These are phyloP conservation scores for Amphipyra berbera DNA, from an alignment of 2,888 invertebrate genomes.

Conservation along the genomic window DNA sequence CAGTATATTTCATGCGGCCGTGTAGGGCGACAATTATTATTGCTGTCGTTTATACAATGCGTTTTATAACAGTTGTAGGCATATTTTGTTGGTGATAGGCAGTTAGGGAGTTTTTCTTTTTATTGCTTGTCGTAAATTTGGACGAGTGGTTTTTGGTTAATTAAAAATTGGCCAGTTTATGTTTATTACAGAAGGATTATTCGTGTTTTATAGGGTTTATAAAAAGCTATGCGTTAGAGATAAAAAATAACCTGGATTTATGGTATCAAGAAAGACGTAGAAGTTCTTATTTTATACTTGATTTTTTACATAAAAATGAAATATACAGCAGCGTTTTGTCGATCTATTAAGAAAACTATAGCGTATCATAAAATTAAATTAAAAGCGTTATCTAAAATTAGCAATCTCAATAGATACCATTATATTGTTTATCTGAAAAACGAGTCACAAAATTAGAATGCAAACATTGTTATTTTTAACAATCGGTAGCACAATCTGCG, in stretches of 20 bases:
- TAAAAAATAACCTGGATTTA: background rate
- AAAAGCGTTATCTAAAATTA: too few species aligned
- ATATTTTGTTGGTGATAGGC: conserved; percentile 52
- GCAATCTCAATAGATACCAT: too few species aligned
- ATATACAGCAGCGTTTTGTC: too few species aligned
- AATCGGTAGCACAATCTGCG: conserved; percentile 2
- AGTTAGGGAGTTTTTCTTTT: conserved; percentile 44
- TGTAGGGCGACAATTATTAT: conserved; percentile 76
- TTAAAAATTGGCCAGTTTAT: conserved; percentile 46
- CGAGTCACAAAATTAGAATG: too few species aligned
- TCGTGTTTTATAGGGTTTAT: conserved; percentile 9
- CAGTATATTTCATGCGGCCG: conserved; percentile 82
- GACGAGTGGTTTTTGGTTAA: conserved; percentile 41
- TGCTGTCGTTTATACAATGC: conserved; percentile 61
- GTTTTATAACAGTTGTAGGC: conserved; percentile 58
- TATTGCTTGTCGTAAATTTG: conserved; percentile 43
- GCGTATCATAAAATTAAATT: too few species aligned
- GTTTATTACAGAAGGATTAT: conserved; percentile 26
- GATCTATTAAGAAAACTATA: too few species aligned
- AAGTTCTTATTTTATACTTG: background rate
- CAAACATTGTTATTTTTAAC: too few species aligned
- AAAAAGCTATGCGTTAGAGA: background rate
- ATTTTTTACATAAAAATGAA: too few species aligned
- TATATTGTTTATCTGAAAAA: too few species aligned
- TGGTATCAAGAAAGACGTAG: background rate